phyloP scores from a whole-genome alignment of 2,113 vertebrate species.

The Leptobrachium ailaonicum region DNA sequence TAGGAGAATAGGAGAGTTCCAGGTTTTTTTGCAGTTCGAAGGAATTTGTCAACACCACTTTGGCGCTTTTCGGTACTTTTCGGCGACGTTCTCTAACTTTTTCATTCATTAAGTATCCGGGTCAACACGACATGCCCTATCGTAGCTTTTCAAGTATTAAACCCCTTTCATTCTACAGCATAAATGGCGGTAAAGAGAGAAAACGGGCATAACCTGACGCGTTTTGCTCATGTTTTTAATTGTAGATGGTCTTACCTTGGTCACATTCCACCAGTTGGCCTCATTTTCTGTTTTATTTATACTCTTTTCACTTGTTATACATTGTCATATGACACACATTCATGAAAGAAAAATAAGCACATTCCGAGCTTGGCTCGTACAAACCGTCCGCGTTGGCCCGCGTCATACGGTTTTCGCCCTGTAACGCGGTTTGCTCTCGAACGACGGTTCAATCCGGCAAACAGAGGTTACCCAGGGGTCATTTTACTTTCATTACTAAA shows the following conservation, averaged over 20 bases:
- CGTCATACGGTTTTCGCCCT: slow-evolving; percentile 75
- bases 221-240: slow-evolving; percentile 47
- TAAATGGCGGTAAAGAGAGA: too few relatives aligned
- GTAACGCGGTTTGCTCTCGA: slow-evolving; percentile 71
- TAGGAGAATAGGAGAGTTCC: too few relatives aligned
- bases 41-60: too few relatives aligned
- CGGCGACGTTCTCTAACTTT: too few relatives aligned
- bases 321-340: slow-evolving; percentile 71
- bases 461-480: slow-evolving; percentile 79
- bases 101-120: too few relatives aligned
- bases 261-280: slow-evolving; percentile 62
- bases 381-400: slow-evolving; percentile 71
- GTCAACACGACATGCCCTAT: too few relatives aligned
- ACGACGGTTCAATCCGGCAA: slow-evolving; percentile 69
- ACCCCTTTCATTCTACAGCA: too few relatives aligned
- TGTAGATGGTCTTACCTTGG: slow-evolving; percentile 67
- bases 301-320: slow-evolving; percentile 70
- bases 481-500: slow-evolving; percentile 81
- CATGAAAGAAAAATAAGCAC: slow-evolving; percentile 75
- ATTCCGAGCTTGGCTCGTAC: slow-evolving; percentile 67
- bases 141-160: too few relatives aligned
- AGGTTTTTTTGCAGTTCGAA: too few relatives aligned
- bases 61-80: too few relatives aligned
- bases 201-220: too few relatives aligned
- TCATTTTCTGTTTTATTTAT: slow-evolving; percentile 73